A percentile compares a stretch with the other conserved stretches of the same genome.
Conservation (phyloP, 1,140 invertebrate genomes). For the Apis mellifera region DNA sequence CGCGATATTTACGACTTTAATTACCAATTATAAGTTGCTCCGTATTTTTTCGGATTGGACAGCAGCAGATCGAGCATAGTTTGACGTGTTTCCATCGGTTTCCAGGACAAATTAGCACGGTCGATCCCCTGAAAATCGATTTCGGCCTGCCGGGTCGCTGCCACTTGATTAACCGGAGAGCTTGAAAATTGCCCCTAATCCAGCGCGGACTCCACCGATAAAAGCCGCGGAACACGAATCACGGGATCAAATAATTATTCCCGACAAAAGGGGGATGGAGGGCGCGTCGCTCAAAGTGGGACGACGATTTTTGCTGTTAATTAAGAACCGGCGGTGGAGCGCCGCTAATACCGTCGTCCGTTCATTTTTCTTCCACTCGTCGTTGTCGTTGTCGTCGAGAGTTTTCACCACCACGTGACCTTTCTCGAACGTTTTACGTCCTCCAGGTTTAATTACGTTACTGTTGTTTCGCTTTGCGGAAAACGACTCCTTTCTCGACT, state of each 20-base stretch:
- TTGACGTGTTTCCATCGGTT: background rate
- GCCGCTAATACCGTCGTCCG: conserved; percentile 1
- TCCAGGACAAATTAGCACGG: conserved; percentile 8
- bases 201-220: background rate
- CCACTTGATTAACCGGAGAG: conserved; percentile 28
- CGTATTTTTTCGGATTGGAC: background rate
- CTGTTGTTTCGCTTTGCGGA: conserved; percentile 7
- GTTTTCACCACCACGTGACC: background rate
- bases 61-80: background rate
- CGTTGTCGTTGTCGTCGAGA: too few species aligned
- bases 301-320: conserved; percentile 30
- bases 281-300: background rate
- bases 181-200: conserved; percentile 27
- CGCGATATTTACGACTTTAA: conserved; percentile 35
- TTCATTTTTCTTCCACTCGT: conserved; percentile 42
- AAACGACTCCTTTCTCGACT: background rate
- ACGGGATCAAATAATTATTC: conserved; percentile 26
- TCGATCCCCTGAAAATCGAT: conserved; percentile 17
- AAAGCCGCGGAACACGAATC: conserved; percentile 3
- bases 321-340: conserved; percentile 20
- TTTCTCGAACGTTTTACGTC: background rate
- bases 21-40: conserved; percentile 20
- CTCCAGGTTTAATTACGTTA: conserved; percentile 25
- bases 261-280: background rate
- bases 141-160: background rate